Evolutionary conservation across 1,140 invertebrate genomes (phyloP), one percentile per base, ranked within the genome.

Genomic region (Parasteatoda tepidariorum): DNA sequence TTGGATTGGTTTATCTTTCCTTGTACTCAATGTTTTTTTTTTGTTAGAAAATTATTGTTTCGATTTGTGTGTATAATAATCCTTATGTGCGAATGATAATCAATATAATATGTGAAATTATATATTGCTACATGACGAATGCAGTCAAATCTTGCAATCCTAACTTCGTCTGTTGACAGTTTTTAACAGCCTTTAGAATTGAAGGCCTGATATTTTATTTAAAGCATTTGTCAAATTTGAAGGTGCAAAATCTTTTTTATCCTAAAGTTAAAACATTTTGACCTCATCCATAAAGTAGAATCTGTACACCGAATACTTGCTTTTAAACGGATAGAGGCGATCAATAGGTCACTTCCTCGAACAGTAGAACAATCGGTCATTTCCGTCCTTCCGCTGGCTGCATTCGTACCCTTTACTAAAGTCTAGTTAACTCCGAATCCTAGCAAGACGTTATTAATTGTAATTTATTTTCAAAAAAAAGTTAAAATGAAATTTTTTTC

Each of bases 341-440:
- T 68, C 66, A 38, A 68, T 68, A 68, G 66, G 34, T 22, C n/a
- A 38, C 66, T 68, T 68, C 66, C 66, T 68, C n/a, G 66, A 68
- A 31, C 38, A 38, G 15, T 22, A 31, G 66, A 68, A 68, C 66
- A 68, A 68, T 68, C 66, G 66, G 66, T 68, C 66, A 68, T 68
- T 68, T 68, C 66, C 38, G n/a, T 48, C 38, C 66, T 11, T 31
- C 6, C 48, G 38, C n/a, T n/a, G n/a, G n/a, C 34, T 24, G 9
- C 34, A 26, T 41, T 22, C 66, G 48, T 68, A 24, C 66, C n/a
- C 30, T 41, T 31, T 31, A 31, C 31, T 33, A 28, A 15, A 22
- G 30, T 66, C 30, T 66, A 31, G 22, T 31, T 31, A 33, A 18
- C 62, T 33, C 28, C n/a, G n/a, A n/a, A n/a, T n/a, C n/a, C n/a